Conservation (phyloP, 2,888 invertebrate genomes). For the Branchipolynoe longqiensis region DNA sequence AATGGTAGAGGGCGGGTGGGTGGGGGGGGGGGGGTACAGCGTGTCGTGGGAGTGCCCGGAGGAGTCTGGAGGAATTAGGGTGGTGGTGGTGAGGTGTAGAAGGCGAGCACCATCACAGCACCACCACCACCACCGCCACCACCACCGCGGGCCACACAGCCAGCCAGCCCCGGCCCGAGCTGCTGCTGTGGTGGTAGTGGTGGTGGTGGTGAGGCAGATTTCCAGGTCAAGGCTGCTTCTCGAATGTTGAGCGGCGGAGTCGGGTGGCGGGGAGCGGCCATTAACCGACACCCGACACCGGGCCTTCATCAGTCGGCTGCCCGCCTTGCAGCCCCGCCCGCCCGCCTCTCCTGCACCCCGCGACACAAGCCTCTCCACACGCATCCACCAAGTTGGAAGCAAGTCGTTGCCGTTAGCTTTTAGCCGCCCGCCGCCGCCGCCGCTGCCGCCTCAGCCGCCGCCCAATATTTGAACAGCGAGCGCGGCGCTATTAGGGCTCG, state of each 20-base stretch:
- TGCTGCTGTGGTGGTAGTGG: no score
- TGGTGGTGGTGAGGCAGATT: no score
- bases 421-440: not conserved
- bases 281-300: conserved; percentile 59
- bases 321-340: conserved; percentile 27
- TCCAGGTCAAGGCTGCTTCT: conserved; percentile 56
- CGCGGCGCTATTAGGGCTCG: conserved; percentile 36
- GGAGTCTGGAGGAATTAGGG: no score
- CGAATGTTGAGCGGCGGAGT: conserved; percentile 49
- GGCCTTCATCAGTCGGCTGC: conserved; percentile 34
- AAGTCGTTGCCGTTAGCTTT: conserved; percentile 54
- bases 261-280: conserved; percentile 50
- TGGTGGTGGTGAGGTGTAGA: no score
- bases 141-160: not conserved
- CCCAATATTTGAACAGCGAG: conserved; percentile 53
- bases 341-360: conserved; percentile 3
- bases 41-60: no score
- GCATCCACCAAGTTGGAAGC: conserved; percentile 28
- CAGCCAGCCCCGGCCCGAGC: no score
- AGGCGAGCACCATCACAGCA: no score
- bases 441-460: not conserved
- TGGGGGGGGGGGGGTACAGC: no score
- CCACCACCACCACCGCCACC: conserved; percentile 2
- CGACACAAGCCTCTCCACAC: not conserved
- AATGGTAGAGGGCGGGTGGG: no score